phyloP scores from a whole-genome alignment of 1,140 invertebrate species.

The Ostrea denselamellosa region DNA sequence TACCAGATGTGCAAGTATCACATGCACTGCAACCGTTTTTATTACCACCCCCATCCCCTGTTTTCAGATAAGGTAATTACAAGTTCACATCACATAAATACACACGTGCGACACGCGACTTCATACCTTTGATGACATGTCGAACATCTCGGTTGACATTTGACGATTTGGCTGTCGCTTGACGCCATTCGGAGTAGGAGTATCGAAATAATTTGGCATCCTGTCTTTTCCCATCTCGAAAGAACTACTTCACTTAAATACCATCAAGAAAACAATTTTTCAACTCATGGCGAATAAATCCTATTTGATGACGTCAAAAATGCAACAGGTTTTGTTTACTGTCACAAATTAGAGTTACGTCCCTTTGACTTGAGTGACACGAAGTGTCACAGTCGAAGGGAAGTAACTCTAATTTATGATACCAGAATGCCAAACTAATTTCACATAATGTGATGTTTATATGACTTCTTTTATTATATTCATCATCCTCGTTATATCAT shows the following conservation, averaged over 20 bases:
- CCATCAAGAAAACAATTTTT: neutral
- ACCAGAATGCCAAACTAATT: too few relatives aligned
- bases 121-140: conserved; percentile 50
- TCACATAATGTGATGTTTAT: too few relatives aligned
- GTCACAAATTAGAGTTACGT: conserved; percentile 7
- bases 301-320: conserved; percentile 21
- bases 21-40: too few relatives aligned
- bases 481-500: too few relatives aligned
- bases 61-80: too few relatives aligned
- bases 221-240: conserved; percentile 29
- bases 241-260: neutral
- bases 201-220: neutral
- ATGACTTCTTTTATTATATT: too few relatives aligned
- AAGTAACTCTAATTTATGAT: too few relatives aligned
- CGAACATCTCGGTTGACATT: conserved; percentile 50
- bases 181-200: neutral
- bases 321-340: neutral
- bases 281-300: conserved; percentile 21
- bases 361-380: neutral
- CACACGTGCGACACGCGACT: neutral
- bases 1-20: too few relatives aligned
- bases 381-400: neutral
- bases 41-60: too few relatives aligned
- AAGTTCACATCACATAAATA: too few relatives aligned
- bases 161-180: conserved; percentile 41